These are phyloP conservation scores for Plebejus anna DNA, from an alignment of 2,888 invertebrate species.

Conservation along the genomic window DNA sequence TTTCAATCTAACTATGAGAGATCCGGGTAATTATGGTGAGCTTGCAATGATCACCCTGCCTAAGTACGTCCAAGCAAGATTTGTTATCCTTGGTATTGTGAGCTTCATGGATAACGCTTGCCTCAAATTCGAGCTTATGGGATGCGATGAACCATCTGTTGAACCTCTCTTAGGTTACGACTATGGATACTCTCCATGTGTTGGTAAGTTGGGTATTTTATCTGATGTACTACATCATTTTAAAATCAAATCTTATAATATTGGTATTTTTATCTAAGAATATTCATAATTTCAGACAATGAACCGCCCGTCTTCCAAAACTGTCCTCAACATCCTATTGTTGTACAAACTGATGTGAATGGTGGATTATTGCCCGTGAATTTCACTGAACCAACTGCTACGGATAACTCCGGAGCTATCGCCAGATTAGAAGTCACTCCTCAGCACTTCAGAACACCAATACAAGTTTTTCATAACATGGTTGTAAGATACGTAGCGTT, in stretches of 20 bases:
- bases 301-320: conserved; percentile 98
- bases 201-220: conserved; percentile 77
- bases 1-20: conserved; percentile 95
- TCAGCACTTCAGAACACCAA: conserved; percentile 92
- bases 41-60: conserved; percentile 97
- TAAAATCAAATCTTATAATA: neutral
- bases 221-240: neutral
- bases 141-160: conserved; percentile 91
- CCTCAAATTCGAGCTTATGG: conserved; percentile 96
- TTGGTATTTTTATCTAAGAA: conserved; percentile 15
- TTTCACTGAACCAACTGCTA: conserved; percentile 95
- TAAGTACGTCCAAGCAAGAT: conserved; percentile 95
- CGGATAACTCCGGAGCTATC: conserved; percentile 97
- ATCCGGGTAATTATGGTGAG: conserved; percentile 97
- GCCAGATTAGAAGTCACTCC: conserved; percentile 96
- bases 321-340: conserved; percentile 95
- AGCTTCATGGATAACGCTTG: conserved; percentile 98
- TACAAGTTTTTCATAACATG: conserved; percentile 93
- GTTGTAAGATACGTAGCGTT: conserved; percentile 97
- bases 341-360: conserved; percentile 92
- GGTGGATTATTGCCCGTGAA: conserved; percentile 95
- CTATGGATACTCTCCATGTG: conserved; percentile 95
- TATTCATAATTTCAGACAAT: conserved; percentile 82
- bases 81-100: conserved; percentile 96
- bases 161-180: conserved; percentile 95